phyloP scores from a whole-genome alignment of 1,140 invertebrate genomes.

The Mactra quadrangularis region DNA sequence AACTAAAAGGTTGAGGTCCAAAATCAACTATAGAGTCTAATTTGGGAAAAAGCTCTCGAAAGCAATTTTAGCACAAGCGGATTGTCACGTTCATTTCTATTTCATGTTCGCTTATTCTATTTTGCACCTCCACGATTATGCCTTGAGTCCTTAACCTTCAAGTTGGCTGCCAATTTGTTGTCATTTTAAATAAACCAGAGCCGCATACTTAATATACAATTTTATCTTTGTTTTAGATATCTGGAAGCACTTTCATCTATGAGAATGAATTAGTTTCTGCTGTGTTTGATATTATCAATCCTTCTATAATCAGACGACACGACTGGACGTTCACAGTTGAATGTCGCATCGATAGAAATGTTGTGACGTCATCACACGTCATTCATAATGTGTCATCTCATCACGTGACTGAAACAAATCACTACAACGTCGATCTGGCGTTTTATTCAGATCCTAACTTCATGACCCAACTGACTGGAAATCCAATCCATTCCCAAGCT shows the following conservation, averaged over 20 bases:
- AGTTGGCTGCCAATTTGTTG: too few relatives aligned
- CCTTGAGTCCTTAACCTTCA: too few relatives aligned
- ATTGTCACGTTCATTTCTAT: too few relatives aligned
- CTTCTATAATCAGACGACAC: conserved; percentile 27
- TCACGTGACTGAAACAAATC: background rate
- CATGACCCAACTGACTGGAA: conserved; percentile 11
- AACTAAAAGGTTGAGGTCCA: too few relatives aligned
- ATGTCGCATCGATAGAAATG: conserved; percentile 27
- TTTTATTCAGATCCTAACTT: conserved; percentile 30
- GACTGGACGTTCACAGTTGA: conserved; percentile 25
- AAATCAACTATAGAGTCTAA: too few relatives aligned
- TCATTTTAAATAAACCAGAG: too few relatives aligned
- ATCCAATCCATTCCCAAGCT: conserved; percentile 13
- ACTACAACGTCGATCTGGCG: conserved; percentile 3
- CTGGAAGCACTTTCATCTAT: conserved; percentile 6
- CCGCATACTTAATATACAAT: too few relatives aligned
- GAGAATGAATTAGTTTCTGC: conserved; percentile 30
- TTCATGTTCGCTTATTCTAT: too few relatives aligned
- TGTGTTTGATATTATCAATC: conserved; percentile 15
- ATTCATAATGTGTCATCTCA: conserved; percentile 5
- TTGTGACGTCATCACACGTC: conserved; percentile 17
- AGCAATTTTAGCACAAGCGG: too few relatives aligned
- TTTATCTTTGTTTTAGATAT: conserved; percentile 18
- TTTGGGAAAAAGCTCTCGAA: too few relatives aligned
- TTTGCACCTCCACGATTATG: too few relatives aligned